Evolutionary conservation across 2,888 invertebrate genomes (phyloP).

Genomic region (Dolomedes plantarius): DNA sequence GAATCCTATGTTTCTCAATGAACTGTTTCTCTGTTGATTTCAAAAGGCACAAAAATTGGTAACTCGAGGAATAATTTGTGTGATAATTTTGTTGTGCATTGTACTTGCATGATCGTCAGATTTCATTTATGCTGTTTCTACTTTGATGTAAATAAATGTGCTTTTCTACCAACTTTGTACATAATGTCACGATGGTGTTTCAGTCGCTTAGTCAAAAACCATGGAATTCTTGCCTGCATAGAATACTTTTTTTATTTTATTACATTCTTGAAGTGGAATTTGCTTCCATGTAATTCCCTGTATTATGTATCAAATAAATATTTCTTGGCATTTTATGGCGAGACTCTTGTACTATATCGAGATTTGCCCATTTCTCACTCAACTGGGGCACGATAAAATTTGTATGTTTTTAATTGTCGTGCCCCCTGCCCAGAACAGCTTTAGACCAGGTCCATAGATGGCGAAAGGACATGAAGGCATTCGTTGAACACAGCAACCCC

Average conservation of each 20-base stretch:
- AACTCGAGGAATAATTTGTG: no score
- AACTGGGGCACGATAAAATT: no score
- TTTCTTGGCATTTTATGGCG: neutral
- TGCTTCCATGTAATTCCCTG: neutral
- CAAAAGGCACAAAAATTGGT: no score
- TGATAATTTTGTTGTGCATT: neutral
- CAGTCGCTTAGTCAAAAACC: neutral
- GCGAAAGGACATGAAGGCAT: no score
- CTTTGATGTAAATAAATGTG: constrained; percentile 6
- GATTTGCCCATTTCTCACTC: no score
- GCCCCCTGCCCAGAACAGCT: no score
- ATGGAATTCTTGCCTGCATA: neutral
- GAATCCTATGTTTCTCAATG: no score
- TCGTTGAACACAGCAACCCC: no score
- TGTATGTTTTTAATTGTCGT: no score
- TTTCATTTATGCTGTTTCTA: neutral
- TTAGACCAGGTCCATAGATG: no score
- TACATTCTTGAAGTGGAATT: neutral
- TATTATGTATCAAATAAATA: constrained; percentile 7
- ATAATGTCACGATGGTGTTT: neutral
- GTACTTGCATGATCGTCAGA: neutral
- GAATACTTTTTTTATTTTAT: neutral
- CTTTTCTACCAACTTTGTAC: neutral
- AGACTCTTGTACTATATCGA: no score
- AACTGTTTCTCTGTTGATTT: no score